These are phyloP conservation scores for Crocallis elinguaria DNA, from an alignment of 2,888 invertebrate species.

Conservation along the genomic window DNA sequence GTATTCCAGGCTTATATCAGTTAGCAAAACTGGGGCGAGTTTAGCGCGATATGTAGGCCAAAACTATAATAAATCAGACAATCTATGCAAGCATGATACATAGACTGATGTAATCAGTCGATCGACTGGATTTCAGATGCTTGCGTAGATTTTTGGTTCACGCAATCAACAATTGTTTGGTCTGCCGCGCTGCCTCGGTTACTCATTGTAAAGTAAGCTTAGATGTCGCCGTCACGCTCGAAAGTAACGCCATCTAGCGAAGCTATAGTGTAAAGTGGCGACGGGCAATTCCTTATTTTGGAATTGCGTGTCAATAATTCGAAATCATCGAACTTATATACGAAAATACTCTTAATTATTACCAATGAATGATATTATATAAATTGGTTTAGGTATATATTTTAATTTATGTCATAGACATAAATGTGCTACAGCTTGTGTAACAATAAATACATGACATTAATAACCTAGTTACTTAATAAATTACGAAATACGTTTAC, in stretches of 20 bases:
- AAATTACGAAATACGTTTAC: constrained; percentile 6
- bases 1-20: constrained; percentile 1
- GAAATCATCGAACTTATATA: constrained; percentile 21
- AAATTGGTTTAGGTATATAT: constrained; percentile 5
- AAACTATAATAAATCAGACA: background rate
- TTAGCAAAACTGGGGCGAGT: constrained; percentile 13
- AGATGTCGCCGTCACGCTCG: background rate
- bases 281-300: constrained; percentile 4
- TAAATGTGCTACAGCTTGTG: constrained; percentile 18
- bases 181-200: background rate
- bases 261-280: background rate
- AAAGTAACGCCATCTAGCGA: background rate
- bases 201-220: background rate
- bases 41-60: background rate
- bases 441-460: constrained; percentile 21
- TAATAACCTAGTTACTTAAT: constrained; percentile 6
- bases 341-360: constrained; percentile 19
- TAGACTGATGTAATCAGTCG: constrained; percentile 11
- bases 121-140: background rate
- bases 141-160: constrained; percentile 2
- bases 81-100: background rate
- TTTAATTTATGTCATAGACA: constrained; percentile 21
- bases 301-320: constrained; percentile 12
- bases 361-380: constrained; percentile 9
- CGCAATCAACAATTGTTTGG: background rate